These are phyloP conservation scores for Plagiodera versicolora DNA, from an alignment of 2,888 invertebrate species.

Conservation along the genomic window DNA sequence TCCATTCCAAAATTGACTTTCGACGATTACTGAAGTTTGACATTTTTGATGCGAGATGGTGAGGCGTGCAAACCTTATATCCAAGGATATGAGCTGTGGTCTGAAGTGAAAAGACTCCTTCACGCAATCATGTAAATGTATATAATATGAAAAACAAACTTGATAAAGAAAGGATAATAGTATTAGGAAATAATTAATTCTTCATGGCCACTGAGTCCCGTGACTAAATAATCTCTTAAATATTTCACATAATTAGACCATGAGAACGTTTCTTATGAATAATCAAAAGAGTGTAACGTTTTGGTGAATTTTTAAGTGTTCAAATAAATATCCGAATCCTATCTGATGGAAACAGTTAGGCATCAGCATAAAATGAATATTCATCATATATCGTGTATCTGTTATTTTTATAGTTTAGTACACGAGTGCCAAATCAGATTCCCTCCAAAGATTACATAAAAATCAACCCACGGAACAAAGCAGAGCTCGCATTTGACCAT, in stretches of 20 bases:
- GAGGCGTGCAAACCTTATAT: too few relatives aligned
- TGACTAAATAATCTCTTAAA: neutral
- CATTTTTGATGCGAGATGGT: too few relatives aligned
- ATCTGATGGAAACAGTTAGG: constrained; percentile 13
- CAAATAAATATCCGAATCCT: constrained; percentile 10
- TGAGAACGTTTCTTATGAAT: constrained; percentile 13
- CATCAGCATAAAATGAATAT: constrained; percentile 12
- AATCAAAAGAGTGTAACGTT: constrained; percentile 15
- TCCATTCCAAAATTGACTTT: too few relatives aligned
- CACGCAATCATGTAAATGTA: too few relatives aligned
- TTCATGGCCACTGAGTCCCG: too few relatives aligned
- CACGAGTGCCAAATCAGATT: constrained; percentile 14
- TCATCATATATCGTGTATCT: constrained; percentile 2
- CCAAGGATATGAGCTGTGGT: too few relatives aligned
- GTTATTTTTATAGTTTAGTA: constrained; percentile 8
- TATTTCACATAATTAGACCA: constrained; percentile 16
- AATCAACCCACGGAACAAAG: neutral
- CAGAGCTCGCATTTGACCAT: constrained; percentile 1
- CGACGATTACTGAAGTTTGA: too few relatives aligned
- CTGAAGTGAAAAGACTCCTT: too few relatives aligned
- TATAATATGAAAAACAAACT: too few relatives aligned
- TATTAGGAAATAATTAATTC: too few relatives aligned
- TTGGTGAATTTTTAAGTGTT: constrained; percentile 16
- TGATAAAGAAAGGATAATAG: too few relatives aligned
- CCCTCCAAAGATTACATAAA: constrained; percentile 9